Conservation (phyloP, 2,888 invertebrate species). For the Lasiommata megera region DNA sequence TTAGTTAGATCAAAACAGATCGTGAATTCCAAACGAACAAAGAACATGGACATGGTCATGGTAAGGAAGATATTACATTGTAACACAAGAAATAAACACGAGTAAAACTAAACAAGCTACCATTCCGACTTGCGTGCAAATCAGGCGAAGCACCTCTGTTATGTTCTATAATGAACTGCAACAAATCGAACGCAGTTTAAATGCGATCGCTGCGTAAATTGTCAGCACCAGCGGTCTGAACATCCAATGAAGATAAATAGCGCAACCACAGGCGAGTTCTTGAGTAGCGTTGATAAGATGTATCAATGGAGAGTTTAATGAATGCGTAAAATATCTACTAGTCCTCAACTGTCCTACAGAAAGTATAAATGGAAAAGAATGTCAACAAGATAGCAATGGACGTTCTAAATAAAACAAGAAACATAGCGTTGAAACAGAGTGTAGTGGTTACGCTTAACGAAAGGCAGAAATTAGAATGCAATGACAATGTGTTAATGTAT, state of each 20-base stretch:
- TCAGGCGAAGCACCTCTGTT: constrained; percentile 24
- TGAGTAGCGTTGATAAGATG: constrained; percentile 30
- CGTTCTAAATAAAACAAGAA: neutral
- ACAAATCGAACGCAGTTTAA: constrained; percentile 30
- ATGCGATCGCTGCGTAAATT: constrained; percentile 29
- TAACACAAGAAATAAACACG: neutral
- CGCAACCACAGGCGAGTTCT: constrained; percentile 22
- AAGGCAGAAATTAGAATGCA: constrained; percentile 1
- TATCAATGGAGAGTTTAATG: constrained; percentile 29
- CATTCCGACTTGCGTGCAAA: constrained; percentile 12
- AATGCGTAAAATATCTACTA: constrained; percentile 17
- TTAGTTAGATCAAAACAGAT: neutral
- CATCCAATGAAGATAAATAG: constrained; percentile 34
- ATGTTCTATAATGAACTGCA: constrained; percentile 28
- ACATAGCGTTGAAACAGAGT: neutral
- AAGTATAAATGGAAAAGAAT: neutral
- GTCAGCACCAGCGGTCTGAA: constrained; percentile 24
- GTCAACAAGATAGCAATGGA: neutral
- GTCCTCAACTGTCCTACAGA: neutral
- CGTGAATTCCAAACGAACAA: neutral
- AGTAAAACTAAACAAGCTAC: neutral
- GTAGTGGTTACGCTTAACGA: neutral
- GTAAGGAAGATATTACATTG: neutral
- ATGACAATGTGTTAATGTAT: constrained; percentile 3
- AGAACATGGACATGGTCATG: constrained; percentile 2